Conservation (phyloP, 2,888 invertebrate species). For the Dysmachus trigonus region DNA sequence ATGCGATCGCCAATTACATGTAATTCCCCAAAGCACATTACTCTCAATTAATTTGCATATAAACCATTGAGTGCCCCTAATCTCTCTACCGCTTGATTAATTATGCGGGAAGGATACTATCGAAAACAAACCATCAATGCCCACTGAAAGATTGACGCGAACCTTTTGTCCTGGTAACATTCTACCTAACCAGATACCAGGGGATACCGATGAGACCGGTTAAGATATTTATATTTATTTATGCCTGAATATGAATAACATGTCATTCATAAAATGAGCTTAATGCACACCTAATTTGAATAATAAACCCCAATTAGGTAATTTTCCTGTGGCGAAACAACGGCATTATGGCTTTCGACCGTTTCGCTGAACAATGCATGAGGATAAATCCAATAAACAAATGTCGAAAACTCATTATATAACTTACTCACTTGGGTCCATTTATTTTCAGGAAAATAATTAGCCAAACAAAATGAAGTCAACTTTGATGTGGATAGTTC, state of each 20-base stretch:
- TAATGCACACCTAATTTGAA: not conserved
- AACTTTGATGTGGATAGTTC: conserved; percentile 54
- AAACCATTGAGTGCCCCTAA: not conserved
- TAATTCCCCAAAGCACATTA: not conserved
- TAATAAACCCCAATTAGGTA: not conserved
- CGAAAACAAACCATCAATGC: not conserved
- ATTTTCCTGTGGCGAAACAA: not conserved
- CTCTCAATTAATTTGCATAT: not conserved
- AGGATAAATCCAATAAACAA: not conserved
- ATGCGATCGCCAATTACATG: not conserved
- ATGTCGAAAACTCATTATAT: not conserved
- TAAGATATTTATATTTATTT: not conserved
- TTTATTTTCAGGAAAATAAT: conserved; percentile 29
- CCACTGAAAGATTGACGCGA: not conserved
- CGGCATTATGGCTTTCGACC: not conserved
- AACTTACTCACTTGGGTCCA: not conserved
- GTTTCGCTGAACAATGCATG: not conserved
- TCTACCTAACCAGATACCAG: not conserved
- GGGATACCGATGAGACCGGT: not conserved
- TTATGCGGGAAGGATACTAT: not conserved
- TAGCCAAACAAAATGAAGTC: conserved; percentile 55
- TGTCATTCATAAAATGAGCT: not conserved
- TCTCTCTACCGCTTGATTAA: not conserved
- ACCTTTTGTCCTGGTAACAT: not conserved
- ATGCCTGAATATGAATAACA: not conserved